Conservation (phyloP, 2,797 vertebrate genomes). For the Crenichthys baileyi region DNA sequence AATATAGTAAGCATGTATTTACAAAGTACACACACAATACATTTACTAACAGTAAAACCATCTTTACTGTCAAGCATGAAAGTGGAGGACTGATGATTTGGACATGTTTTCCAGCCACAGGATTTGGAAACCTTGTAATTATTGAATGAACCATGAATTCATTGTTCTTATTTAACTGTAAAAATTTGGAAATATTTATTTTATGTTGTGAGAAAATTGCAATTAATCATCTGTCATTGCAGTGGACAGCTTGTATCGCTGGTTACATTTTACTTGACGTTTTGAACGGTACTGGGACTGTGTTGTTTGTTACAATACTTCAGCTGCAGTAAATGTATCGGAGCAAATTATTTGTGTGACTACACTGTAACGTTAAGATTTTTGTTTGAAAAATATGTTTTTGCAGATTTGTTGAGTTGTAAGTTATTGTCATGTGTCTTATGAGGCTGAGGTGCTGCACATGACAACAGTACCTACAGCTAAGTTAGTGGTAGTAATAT, state of each 20-base stretch:
- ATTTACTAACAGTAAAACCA: too few species aligned
- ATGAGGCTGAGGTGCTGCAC: neutral
- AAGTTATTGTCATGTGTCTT: neutral
- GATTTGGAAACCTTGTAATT: too few species aligned
- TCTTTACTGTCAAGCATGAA: too few species aligned
- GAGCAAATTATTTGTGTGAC: neutral
- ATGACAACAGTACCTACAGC: neutral
- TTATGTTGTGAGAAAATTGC: neutral
- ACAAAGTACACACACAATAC: too few species aligned
- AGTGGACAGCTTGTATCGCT: neutral
- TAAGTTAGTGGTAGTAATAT: neutral
- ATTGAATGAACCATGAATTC: too few species aligned
- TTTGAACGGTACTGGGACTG: neutral
- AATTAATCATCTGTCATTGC: neutral
- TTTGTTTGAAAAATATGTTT: neutral
- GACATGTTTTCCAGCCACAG: too few species aligned
- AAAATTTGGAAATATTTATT: neutral
- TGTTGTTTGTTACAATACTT: too few species aligned
- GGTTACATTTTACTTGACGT: neutral
- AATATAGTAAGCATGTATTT: too few species aligned
- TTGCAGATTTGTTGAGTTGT: neutral
- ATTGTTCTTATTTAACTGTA: too few species aligned
- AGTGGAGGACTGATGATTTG: too few species aligned
- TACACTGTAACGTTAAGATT: neutral
- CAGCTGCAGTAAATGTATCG: too few species aligned